Conservation (phyloP, 2,797 vertebrate species). For the Trematomus bernacchii region DNA sequence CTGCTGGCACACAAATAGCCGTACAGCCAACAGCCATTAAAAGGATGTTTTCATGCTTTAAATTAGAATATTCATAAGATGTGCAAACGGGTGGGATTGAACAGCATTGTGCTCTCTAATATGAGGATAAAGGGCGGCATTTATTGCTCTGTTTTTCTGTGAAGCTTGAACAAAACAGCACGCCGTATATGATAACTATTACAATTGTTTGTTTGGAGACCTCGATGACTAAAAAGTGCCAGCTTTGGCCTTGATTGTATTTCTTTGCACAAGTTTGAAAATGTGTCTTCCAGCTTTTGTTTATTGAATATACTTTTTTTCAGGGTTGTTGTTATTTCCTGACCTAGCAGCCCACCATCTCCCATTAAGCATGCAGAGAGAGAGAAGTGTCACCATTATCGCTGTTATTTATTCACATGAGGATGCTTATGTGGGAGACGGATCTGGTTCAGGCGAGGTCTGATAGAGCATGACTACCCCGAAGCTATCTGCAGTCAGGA, state of each 20-base stretch:
- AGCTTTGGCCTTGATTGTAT: conserved; percentile 26
- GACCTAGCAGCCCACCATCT: conserved; percentile 57
- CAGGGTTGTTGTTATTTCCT: conserved; percentile 33
- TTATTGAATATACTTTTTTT: conserved; percentile 41
- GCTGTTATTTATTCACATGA: conserved; percentile 66
- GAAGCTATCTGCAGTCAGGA: conserved; percentile 66
- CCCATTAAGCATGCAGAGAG: conserved; percentile 52
- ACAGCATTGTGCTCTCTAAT: conserved; percentile 60
- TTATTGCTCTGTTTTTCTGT: conserved; percentile 60
- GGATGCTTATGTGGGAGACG: conserved; percentile 64
- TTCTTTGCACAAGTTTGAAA: conserved; percentile 27
- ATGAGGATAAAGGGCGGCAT: conserved; percentile 66
- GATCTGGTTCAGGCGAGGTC: conserved; percentile 64
- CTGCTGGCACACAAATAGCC: conserved; percentile 61
- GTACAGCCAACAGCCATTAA: conserved; percentile 67
- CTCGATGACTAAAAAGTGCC: conserved; percentile 41
- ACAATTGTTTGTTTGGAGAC: conserved; percentile 54
- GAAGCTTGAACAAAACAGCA: conserved; percentile 52
- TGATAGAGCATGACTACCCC: conserved; percentile 63
- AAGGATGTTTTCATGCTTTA: conserved; percentile 73
- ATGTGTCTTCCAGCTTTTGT: conserved; percentile 48
- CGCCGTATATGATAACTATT: conserved; percentile 37
- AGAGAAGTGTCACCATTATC: conserved; percentile 43
- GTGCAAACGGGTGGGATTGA: conserved; percentile 64
- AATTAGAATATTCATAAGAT: conserved; percentile 78